Evolutionary conservation across 2,888 invertebrate genomes (phyloP).

Genomic region (Acanthosoma haemorrhoidale): DNA sequence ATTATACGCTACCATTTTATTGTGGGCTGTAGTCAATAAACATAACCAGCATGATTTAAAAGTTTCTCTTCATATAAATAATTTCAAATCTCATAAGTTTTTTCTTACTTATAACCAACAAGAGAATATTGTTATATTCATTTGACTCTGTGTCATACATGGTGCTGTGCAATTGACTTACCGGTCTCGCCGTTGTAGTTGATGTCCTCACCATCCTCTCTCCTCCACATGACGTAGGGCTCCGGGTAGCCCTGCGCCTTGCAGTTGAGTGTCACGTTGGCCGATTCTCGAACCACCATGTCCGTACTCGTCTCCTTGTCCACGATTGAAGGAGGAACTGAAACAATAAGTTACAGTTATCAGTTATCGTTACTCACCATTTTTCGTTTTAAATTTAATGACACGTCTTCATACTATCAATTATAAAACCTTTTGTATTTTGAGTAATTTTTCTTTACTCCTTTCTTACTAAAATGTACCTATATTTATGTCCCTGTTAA

Average conservation of each 20-base stretch:
- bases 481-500: too few relatives aligned
- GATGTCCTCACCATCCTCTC: constrained; percentile 84
- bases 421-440: background rate
- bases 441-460: too few relatives aligned
- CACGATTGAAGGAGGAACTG: constrained; percentile 89
- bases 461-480: too few relatives aligned
- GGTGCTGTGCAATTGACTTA: too few relatives aligned
- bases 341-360: constrained; percentile 39
- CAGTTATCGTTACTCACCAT: background rate
- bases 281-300: constrained; percentile 83
- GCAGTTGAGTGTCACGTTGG: constrained; percentile 80
- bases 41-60: too few relatives aligned
- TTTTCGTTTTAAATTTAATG: background rate
- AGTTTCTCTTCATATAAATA: too few relatives aligned
- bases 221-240: constrained; percentile 88
- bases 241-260: constrained; percentile 87
- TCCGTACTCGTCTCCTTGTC: constrained; percentile 87
- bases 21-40: too few relatives aligned
- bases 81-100: too few relatives aligned
- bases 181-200: constrained; percentile 82
- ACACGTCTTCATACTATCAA: background rate
- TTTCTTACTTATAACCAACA: too few relatives aligned
- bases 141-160: too few relatives aligned
- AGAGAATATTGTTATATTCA: too few relatives aligned
- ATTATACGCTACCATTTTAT: too few relatives aligned